Evolutionary conservation across 2,888 invertebrate species (phyloP), one percentile per base, ranked within the genome.

Genomic region (Tuberolachnus salignus): DNA sequence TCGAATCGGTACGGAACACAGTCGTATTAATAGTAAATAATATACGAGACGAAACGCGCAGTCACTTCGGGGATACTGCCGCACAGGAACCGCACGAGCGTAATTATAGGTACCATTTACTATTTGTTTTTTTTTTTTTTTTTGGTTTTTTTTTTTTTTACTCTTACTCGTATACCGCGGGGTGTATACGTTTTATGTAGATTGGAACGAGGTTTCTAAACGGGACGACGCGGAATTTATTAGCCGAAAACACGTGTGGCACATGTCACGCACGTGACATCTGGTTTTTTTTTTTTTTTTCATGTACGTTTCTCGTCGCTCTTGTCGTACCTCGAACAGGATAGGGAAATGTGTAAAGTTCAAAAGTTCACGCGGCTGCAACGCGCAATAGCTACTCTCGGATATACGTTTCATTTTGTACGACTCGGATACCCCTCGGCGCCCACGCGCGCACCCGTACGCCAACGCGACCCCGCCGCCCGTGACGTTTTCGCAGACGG

Each of bases 201-300:
- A 13, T 64, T 19, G 21, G 44, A 49, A 21, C 53, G 14, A 69
- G 53, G 14, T 34, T 55, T 42, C 53, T 69, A 49, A 46, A 59
- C 57, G 59, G 55, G 59, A 59, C 59, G 26, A 64, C 73, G 55
- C 23, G 75, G 67, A 75, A 75, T 66, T 75, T 75, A 75, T 75
- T 75, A 75, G 66, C 67, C 57, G 11, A 75, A 75, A 75, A 75
- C 75, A 75, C 66, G 66, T 75, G 75, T 75, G 75, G 75, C 78
- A 69, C 78, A 78, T 78, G 75, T 75, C 67, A 51, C 57, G 57
- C 55, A 46, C 49, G 78, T 59, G 78, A 69, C 78, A 69, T 67
- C 78, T 78, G 78, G 14, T 67, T 78, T 55, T 71, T 59, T 55
- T 59, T 67, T 57, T 19, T n/a, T 42, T 3, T 34, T 23, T 55